A percentile compares a stretch with the other conserved stretches of the same genome.
phyloP scores from a whole-genome alignment of 2,797 vertebrate genomes.

The Ficedula albicollis region DNA sequence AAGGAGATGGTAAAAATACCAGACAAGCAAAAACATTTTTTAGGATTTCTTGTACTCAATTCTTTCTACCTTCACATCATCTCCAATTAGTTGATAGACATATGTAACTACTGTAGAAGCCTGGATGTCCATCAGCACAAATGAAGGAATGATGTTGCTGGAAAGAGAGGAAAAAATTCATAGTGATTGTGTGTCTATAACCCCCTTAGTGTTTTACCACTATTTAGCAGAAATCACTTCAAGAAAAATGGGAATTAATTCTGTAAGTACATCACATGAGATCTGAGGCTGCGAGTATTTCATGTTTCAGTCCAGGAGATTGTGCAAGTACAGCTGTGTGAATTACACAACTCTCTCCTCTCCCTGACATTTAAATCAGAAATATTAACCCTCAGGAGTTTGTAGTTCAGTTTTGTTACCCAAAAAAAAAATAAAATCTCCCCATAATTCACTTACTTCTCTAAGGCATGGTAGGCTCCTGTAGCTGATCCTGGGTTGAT shows the following conservation, averaged over 20 bases:
- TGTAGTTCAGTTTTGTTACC: neutral
- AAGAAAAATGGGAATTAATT: neutral
- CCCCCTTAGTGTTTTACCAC: neutral
- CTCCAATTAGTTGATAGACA: slow-evolving; percentile 96
- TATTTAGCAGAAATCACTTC: neutral
- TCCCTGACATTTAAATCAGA: neutral
- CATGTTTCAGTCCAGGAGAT: neutral
- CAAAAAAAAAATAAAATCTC: neutral
- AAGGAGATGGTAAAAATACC: slow-evolving; percentile 44
- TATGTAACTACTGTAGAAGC: slow-evolving; percentile 99
- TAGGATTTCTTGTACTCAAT: slow-evolving; percentile 98
- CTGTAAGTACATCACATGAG: neutral
- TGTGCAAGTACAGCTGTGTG: neutral
- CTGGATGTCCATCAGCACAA: slow-evolving; percentile 99
- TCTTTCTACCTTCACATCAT: slow-evolving; percentile 98
- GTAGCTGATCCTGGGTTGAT: slow-evolving; percentile 98
- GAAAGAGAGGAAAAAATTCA: slow-evolving; percentile 10
- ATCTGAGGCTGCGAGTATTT: neutral
- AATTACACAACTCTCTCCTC: neutral
- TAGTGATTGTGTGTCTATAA: neutral
- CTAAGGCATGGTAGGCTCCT: slow-evolving; percentile 95
- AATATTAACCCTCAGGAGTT: neutral
- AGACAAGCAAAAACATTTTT: slow-evolving; percentile 48
- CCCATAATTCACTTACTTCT: slow-evolving; percentile 81
- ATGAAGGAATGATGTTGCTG: slow-evolving; percentile 98